phyloP scores from a whole-genome alignment of 2,888 invertebrate species.

The Cotesia congregata region DNA sequence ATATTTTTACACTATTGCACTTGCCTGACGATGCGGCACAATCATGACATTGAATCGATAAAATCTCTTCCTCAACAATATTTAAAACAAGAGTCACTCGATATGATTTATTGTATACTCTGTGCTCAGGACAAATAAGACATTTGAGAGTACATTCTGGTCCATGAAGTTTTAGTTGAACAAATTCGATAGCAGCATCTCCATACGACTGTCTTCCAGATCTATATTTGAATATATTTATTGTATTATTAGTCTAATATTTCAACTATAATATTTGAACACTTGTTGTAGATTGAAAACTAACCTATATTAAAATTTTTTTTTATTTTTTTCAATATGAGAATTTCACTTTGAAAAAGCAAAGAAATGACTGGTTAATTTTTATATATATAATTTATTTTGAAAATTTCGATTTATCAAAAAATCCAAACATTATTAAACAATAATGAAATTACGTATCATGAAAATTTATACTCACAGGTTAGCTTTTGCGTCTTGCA shows the following conservation, averaged over 20 bases:
- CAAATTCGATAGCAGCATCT: slow-evolving; percentile 23
- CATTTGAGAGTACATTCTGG: slow-evolving; percentile 43
- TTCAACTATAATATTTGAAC: slow-evolving; percentile 9
- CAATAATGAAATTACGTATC: slow-evolving; percentile 8
- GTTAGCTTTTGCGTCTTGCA: slow-evolving; percentile 26
- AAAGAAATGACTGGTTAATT: slow-evolving; percentile 14
- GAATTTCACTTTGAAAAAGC: slow-evolving; percentile 10
- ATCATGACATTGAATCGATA: slow-evolving; percentile 41
- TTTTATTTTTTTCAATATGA: slow-evolving; percentile 9
- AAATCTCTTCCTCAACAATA: slow-evolving; percentile 43
- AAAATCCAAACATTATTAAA: slow-evolving; percentile 18
- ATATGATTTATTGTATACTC: slow-evolving; percentile 45
- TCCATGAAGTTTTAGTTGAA: slow-evolving; percentile 12
- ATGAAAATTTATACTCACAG: slow-evolving; percentile 20
- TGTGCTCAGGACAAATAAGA: slow-evolving; percentile 49
- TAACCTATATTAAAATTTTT: slow-evolving; percentile 17
- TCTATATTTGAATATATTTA: slow-evolving; percentile 23
- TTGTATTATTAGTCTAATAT: slow-evolving; percentile 16
- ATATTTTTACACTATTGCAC: background rate
- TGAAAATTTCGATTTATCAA: slow-evolving; percentile 16
- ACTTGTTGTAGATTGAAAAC: slow-evolving; percentile 18
- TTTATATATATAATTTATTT: slow-evolving; percentile 15
- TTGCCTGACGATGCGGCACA: slow-evolving; percentile 49
- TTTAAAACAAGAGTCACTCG: slow-evolving; percentile 38
- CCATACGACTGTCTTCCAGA: slow-evolving; percentile 22